Evolutionary conservation across 2,888 invertebrate species (phyloP), one percentile per base, ranked within the genome.

Genomic region (Mylabris sibirica): DNA sequence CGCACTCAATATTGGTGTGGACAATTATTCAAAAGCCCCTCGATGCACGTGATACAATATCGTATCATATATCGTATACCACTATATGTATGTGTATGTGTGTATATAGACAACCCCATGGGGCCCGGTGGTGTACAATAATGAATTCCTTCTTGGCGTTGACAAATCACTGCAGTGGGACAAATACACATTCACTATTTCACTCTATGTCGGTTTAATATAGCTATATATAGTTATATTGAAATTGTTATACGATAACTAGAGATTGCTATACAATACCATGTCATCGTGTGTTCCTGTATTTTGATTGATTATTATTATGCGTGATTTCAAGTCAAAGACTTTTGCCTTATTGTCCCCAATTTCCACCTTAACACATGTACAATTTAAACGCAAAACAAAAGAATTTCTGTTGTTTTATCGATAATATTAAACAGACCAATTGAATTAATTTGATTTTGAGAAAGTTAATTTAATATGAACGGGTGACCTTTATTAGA

Each of bases 121-220:
- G 69, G 76, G 71, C 68, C 68, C 69, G 24, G 68, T 68, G 67
- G 64, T 49, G 70, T 59, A 60, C 68, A 71, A 77, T 81, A 83
- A 83, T 82, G 82, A 83, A 83, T 84, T 83, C 80, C 79, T 74
- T 74, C 74, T 73, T 81, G 82, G 82, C 83, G 82, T 83, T 83
- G 83, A 83, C 82, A 84, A 83, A 83, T 83, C 81, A 81, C 81
- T 80, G 79, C 80, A 79, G 78, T 72, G 79, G 79, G 80, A 81
- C 81, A 80, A 80, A 72, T 70, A 68, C 26, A 26, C 26, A 57
- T 26, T n/a, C 26, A 57, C 67, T 68, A 76, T 76, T 74, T 76
- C 73, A 70, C 71, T 75, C 72, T 57, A 57, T 57, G 70, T 67
- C 72, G 68, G 74, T 71, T 68, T 71, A 57, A 57, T 57, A 57